Percentiles rank a stretch among this genome's conserved stretches.
Conservation (phyloP, 2,888 invertebrate species). For the Pollenia labialis region DNA sequence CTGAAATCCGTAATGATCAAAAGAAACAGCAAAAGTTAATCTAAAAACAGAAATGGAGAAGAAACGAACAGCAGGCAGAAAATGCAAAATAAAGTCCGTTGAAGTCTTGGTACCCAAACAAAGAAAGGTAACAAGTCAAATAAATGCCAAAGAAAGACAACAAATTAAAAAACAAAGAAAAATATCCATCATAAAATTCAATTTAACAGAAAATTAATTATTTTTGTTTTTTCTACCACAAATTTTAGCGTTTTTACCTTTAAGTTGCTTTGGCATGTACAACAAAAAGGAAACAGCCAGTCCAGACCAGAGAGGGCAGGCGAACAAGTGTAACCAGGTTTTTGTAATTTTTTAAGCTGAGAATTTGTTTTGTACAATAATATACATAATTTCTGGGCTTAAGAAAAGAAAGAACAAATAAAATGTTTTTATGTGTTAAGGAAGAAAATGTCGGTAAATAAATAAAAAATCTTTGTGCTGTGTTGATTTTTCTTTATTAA, state of each 20-base stretch:
- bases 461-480: constrained; percentile 46
- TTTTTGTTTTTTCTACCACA: not conserved
- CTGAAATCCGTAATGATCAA: not conserved
- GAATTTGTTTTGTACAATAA: constrained; percentile 17
- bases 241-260: constrained; percentile 40
- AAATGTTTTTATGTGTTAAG: not conserved
- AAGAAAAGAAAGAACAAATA: not conserved
- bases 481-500: constrained; percentile 60
- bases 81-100: not conserved
- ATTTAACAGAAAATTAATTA: constrained; percentile 63
- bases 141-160: not conserved
- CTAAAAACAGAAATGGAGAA: constrained; percentile 46
- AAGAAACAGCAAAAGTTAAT: constrained; percentile 54
- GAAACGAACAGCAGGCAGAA: not conserved
- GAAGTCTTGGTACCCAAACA: not conserved
- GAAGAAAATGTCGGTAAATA: not conserved
- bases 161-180: too few species aligned
- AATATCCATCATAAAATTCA: constrained; percentile 48
- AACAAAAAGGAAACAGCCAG: constrained; percentile 6
- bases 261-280: not conserved
- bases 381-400: constrained; percentile 12
- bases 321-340: constrained; percentile 11
- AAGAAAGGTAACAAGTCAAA: not conserved
- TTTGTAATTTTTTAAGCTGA: constrained; percentile 49
- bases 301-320: not conserved